Evolutionary conservation across 2,888 invertebrate genomes (phyloP), one percentile per base, ranked within the genome.

Genomic region (Cylindroiulus punctatus): DNA sequence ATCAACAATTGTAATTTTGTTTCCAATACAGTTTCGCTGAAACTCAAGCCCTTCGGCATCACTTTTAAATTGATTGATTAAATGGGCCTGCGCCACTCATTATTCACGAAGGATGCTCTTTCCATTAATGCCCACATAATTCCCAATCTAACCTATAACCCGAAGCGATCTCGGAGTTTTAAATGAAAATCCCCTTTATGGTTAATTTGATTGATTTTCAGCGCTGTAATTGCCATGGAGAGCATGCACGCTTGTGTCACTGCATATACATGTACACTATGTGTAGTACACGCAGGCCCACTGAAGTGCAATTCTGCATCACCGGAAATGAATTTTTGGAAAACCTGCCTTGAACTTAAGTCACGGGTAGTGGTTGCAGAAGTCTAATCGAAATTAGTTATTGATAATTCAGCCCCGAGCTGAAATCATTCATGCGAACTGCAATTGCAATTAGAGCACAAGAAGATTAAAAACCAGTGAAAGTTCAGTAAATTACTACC

Each of bases 201-300:
- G 65, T 65, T 65, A 65, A 65, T 65, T 65, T 65, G 65, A 65
- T 65, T 65, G 65, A 65, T 65, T 65, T 65, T 65, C 65, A 65
- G 65, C 7, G 22, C 26, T 22, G 65, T 65, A 65, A 65, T 65
- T 65, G 22, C 65, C 8, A 26, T 65, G 65, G 65, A 65, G 65
- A 22, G 22, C 65, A 65, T 65, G 65, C 26, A 65, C 26, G 26
- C 65, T 1, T 4, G 36, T 52, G 52, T 52, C 52, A 36, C 2
- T 36, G 36, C 36, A 36, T 7, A 12, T 26, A 10, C 19, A 4
- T 65, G 4, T 44, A 1, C 19, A 1, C 19, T 2, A 26, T 26
- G 65, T 65, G 65, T 65, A 26, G 4, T 8, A 26, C 22, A 22
- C 26, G 26, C 0, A 26, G 22, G 22, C 22, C 8, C 22, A 26